These are phyloP conservation scores for Progne subis DNA, from an alignment of 2,113 vertebrate genomes.

Conservation along the genomic window DNA sequence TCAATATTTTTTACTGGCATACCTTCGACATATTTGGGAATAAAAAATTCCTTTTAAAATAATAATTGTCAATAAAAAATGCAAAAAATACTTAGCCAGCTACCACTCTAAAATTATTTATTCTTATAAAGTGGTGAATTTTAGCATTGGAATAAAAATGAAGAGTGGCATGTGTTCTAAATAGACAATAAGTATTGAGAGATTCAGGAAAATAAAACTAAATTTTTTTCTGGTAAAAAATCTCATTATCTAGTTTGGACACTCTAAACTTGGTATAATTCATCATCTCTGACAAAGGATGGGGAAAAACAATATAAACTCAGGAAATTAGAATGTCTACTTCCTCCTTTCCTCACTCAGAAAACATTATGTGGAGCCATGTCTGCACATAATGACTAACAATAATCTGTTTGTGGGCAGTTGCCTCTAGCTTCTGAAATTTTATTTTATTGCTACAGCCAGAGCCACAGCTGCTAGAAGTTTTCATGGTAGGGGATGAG, in stretches of 20 bases:
- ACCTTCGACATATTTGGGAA: constrained; percentile 34
- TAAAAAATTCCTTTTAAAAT: constrained; percentile 39
- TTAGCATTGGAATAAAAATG: constrained; percentile 12
- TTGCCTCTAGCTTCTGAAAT: background rate
- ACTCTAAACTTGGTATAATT: background rate
- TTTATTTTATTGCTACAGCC: background rate
- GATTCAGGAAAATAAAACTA: background rate
- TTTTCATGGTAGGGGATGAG: background rate
- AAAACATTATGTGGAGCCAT: background rate
- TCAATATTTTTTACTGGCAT: constrained; percentile 41
- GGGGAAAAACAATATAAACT: background rate
- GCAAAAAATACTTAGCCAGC: constrained; percentile 7
- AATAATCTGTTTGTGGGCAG: background rate
- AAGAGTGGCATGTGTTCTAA: constrained; percentile 7
- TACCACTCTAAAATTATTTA: constrained; percentile 49
- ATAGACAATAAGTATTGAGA: background rate
- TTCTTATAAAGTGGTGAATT: constrained; percentile 39
- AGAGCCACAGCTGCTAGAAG: background rate
- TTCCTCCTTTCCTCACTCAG: background rate
- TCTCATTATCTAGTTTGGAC: background rate
- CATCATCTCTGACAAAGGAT: background rate
- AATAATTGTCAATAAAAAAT: constrained; percentile 53
- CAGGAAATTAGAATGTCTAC: background rate
- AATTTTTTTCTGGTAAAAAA: background rate
- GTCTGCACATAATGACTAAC: background rate